A percentile compares a stretch with the other conserved stretches of the same genome.
phyloP scores from a whole-genome alignment of 2,113 vertebrate genomes.

The Syrmaticus mikado region DNA sequence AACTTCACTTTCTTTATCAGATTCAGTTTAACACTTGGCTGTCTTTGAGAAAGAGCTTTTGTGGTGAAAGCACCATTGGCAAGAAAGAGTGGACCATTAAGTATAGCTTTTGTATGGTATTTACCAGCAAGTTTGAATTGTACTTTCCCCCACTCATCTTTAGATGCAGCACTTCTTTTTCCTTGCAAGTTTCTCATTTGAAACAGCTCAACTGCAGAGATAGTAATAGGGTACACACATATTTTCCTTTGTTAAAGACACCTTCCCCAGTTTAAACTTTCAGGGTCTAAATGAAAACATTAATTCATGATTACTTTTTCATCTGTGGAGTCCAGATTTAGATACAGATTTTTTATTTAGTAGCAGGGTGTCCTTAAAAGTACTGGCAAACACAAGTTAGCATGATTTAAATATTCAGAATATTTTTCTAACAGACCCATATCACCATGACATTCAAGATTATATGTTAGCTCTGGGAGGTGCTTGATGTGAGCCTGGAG shows the following conservation, averaged over 20 bases:
- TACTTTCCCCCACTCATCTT: conserved; percentile 21
- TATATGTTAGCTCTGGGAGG: neutral
- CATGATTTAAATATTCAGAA: neutral
- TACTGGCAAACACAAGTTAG: neutral
- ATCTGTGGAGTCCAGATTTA: neutral
- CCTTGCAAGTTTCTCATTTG: neutral
- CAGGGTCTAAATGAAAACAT: neutral
- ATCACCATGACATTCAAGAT: neutral
- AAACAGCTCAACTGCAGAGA: neutral
- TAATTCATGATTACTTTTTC: neutral
- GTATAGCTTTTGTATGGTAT: neutral
- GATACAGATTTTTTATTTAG: neutral
- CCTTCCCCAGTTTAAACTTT: neutral
- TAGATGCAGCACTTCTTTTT: conserved; percentile 16
- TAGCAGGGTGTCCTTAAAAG: neutral
- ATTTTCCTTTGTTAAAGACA: neutral
- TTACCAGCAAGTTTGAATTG: neutral
- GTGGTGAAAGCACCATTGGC: neutral
- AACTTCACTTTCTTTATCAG: neutral
- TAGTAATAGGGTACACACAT: neutral
- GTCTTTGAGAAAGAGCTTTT: neutral
- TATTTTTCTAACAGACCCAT: neutral
- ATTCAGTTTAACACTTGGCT: neutral
- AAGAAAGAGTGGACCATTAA: conserved; percentile 17
- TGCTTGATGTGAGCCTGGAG: neutral